Percentiles rank a stretch among this genome's conserved stretches.
These are phyloP conservation scores for Zosterops hypoxanthus DNA, from an alignment of 2,113 vertebrate species.

Conservation along the genomic window DNA sequence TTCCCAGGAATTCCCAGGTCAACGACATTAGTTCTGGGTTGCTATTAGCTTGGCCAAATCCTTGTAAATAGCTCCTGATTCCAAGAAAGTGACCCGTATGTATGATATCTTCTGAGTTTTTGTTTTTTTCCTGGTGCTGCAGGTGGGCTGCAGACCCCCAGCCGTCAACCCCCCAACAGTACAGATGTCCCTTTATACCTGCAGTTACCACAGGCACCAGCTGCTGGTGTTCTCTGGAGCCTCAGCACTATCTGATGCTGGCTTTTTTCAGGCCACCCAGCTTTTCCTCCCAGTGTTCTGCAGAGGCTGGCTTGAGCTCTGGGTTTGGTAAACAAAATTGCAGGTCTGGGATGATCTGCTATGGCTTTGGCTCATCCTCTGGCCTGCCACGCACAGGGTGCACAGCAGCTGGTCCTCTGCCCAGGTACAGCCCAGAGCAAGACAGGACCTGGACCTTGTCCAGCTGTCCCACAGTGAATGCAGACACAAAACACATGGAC, in stretches of 20 bases:
- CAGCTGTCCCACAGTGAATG: background rate
- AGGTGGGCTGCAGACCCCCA: background rate
- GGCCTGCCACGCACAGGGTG: background rate
- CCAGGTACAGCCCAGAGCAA: too few species aligned
- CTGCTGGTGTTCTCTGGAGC: background rate
- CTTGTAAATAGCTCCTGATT: background rate
- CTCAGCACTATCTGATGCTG: background rate
- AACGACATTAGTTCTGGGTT: background rate
- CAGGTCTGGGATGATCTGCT: background rate
- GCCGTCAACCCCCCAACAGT: background rate
- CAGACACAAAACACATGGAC: background rate
- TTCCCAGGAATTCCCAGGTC: background rate
- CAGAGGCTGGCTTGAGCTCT: background rate
- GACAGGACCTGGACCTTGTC: too few species aligned
- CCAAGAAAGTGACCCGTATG: background rate
- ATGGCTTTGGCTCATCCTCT: background rate
- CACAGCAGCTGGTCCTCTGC: background rate
- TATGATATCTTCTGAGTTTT: background rate
- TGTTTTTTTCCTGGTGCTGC: background rate
- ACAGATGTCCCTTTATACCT: background rate
- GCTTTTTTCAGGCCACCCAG: background rate
- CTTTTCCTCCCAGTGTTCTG: background rate
- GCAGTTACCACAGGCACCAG: accelerated
- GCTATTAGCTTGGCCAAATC: background rate
- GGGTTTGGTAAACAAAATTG: background rate